Percentiles rank a stretch among this genome's conserved stretches.
phyloP scores from a whole-genome alignment of 2,113 vertebrate species.

The Pituophis catenifer region DNA sequence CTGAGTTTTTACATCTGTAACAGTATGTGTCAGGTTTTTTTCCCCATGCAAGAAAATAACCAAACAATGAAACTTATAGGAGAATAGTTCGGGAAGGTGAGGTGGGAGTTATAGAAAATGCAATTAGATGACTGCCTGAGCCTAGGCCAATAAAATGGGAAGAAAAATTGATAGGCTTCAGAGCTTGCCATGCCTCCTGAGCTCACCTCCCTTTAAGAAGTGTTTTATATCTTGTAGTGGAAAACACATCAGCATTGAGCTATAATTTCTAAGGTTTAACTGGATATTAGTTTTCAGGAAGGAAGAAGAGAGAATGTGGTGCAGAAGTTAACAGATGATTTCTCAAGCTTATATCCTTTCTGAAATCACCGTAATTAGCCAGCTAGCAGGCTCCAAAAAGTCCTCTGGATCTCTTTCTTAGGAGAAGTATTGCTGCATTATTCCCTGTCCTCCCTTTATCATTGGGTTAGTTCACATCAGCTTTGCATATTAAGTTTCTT shows the following conservation, averaged over 20 bases:
- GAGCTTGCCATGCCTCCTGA: neutral
- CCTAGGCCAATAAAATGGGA: conserved; percentile 8
- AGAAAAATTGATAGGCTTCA: conserved; percentile 17
- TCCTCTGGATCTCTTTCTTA: neutral
- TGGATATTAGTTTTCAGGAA: conserved; percentile 7
- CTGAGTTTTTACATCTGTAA: conserved; percentile 2
- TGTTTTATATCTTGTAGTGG: neutral
- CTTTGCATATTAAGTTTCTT: neutral
- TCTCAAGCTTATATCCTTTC: conserved; percentile 6
- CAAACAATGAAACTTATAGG: conserved; percentile 5
- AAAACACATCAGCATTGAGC: neutral
- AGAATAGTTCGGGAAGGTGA: conserved; percentile 6
- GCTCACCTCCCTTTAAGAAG: neutral
- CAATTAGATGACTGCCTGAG: conserved; percentile 16
- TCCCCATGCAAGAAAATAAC: neutral
- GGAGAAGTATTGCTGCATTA: neutral
- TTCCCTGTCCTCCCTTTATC: neutral
- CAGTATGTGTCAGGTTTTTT: neutral
- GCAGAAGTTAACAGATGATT: neutral
- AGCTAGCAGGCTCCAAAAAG: neutral
- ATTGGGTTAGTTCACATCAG: neutral
- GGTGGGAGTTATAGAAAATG: conserved; percentile 14
- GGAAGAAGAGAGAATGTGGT: neutral
- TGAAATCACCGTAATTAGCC: conserved; percentile 9
- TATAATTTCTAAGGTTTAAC: neutral